Percentiles rank a stretch among this genome's conserved stretches.
Evolutionary conservation across 2,888 invertebrate species (phyloP).

Genomic region (Scaeva pyrastri): DNA sequence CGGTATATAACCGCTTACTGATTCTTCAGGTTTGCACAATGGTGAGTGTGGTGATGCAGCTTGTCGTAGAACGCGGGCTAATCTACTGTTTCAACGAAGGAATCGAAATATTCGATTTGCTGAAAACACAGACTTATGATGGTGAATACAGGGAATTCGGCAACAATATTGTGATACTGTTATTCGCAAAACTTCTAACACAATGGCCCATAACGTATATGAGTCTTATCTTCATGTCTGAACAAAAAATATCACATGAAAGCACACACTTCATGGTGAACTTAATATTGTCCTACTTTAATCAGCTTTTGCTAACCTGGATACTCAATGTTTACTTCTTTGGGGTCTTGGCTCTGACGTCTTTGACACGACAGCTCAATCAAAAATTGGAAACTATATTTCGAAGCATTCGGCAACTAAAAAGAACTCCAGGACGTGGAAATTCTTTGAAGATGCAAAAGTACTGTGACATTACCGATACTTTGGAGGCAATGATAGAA

Average conservation of each 20-base stretch:
- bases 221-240: not conserved
- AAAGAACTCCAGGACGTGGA: not conserved
- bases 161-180: not conserved
- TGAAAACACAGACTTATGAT: not conserved
- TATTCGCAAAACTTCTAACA: not conserved
- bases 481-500: not conserved
- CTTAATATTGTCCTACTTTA: not conserved
- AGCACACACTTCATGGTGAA: not conserved
- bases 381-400: not conserved
- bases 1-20: not conserved
- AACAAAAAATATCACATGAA: too few species aligned
- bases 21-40: not conserved
- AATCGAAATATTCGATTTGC: not conserved
- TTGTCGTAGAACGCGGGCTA: not conserved
- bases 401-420: not conserved
- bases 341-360: not conserved
- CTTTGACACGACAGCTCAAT: not conserved
- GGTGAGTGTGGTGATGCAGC: not conserved
- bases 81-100: slow-evolving; percentile 17
- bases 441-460: slow-evolving; percentile 13
- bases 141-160: not conserved
- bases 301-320: not conserved
- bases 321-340: not conserved
- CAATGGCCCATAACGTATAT: not conserved
- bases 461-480: slow-evolving; percentile 12